These are phyloP conservation scores for Zoroaster sp. DNA, from an alignment of 53 echinoderm and acorn worm species.

Conservation along the genomic window DNA sequence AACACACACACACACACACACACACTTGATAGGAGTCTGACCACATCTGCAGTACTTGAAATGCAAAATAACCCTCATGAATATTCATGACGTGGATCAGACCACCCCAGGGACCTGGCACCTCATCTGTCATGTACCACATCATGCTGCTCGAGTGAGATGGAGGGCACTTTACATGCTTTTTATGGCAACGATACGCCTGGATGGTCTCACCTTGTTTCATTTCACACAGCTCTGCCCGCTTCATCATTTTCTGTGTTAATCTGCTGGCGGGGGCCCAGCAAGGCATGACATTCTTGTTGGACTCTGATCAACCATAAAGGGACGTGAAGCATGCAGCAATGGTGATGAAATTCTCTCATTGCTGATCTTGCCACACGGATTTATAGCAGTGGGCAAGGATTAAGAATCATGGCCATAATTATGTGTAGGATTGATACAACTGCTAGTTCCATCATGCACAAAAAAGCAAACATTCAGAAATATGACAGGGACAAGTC, in stretches of 20 bases:
- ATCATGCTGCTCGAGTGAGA: neutral
- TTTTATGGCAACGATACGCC: neutral
- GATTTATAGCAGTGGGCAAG: neutral
- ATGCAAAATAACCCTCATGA: neutral
- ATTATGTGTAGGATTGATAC: neutral
- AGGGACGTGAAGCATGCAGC: neutral
- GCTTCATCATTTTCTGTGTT: neutral
- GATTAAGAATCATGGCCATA: no score
- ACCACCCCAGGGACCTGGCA: conserved; percentile 4
- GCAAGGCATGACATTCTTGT: neutral
- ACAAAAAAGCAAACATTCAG: no score
- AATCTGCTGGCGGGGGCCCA: neutral
- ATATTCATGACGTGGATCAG: neutral
- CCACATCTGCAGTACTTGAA: neutral
- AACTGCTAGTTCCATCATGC: no score
- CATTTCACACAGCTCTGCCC: neutral
- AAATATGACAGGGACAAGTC: no score
- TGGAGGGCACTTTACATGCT: neutral
- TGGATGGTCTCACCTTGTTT: neutral
- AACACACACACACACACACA: no score
- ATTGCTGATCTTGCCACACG: neutral
- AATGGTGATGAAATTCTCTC: neutral
- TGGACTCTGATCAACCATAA: neutral
- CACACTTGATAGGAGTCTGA: neutral
- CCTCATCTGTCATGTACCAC: neutral